Percentiles rank a stretch among this genome's conserved stretches.
These are phyloP conservation scores for Eupithecia insigniata DNA, from an alignment of 2,888 invertebrate species.

Conservation along the genomic window DNA sequence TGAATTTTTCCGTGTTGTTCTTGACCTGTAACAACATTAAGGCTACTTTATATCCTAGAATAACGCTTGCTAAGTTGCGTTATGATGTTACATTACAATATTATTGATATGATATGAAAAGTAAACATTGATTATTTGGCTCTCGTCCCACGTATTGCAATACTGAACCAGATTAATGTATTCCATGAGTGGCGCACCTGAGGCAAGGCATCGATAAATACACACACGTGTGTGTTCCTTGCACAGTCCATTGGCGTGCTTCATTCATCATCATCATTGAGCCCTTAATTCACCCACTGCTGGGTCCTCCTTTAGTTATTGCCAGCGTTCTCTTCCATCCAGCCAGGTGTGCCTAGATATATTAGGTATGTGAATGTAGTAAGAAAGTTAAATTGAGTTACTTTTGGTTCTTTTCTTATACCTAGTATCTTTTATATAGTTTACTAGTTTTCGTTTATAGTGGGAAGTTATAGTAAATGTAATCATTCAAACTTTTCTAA, in stretches of 20 bases:
- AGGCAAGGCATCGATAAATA: conserved; percentile 19
- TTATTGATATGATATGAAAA: neutral
- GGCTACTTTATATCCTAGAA: neutral
- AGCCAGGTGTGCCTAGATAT: neutral
- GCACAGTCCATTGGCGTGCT: neutral
- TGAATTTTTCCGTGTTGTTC: neutral
- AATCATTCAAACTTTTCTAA: neutral
- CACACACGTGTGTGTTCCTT: neutral
- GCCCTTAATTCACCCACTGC: neutral
- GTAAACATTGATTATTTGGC: conserved; percentile 12
- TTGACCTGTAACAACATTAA: neutral
- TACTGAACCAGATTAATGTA: conserved; percentile 19
- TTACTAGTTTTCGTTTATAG: too few species aligned
- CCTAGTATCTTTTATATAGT: too few species aligned
- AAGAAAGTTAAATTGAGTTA: neutral
- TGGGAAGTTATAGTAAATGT: too few species aligned
- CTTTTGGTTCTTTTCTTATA: neutral
- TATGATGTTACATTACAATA: neutral
- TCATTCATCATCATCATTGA: neutral
- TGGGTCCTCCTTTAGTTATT: neutral
- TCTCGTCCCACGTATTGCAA: conserved; percentile 19
- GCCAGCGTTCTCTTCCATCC: neutral
- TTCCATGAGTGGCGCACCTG: conserved; percentile 11
- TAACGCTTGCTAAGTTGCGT: neutral
- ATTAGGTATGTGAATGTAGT: too few species aligned